Conservation (phyloP, 2,888 invertebrate genomes). For the Sminthurinus aureus region DNA sequence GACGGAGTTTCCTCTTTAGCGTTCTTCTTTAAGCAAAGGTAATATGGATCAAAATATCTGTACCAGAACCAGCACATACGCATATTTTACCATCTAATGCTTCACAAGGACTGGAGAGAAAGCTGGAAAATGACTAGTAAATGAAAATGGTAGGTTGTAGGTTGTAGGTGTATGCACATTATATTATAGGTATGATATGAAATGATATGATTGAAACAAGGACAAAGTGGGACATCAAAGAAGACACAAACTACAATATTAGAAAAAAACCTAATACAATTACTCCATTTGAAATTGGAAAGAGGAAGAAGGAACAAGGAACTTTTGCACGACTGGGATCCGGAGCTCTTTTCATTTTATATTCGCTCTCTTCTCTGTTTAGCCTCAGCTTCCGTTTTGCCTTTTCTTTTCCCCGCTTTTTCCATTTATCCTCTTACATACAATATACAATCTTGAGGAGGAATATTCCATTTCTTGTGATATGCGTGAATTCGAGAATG, state of each 20-base stretch:
- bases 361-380: not conserved
- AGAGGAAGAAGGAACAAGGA: not conserved
- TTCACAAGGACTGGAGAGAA: too few species aligned
- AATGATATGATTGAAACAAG: not conserved
- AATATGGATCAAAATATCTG: too few species aligned
- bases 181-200: not conserved
- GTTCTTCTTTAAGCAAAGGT: too few species aligned
- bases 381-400: not conserved
- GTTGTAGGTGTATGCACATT: not conserved
- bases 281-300: not conserved
- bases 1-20: too few species aligned
- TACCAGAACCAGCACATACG: too few species aligned
- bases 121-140: too few species aligned
- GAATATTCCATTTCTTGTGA: not conserved
- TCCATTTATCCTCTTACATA: too few species aligned
- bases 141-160: too few species aligned
- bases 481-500: not conserved
- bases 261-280: not conserved
- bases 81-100: too few species aligned
- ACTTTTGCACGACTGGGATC: not conserved
- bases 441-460: not conserved
- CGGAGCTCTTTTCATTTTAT: not conserved
- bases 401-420: too few species aligned
- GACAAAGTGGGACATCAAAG: not conserved
- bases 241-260: not conserved